These are phyloP conservation scores for Archegozetes longisetosus DNA, from an alignment of 1,140 invertebrate species.

Conservation along the genomic window DNA sequence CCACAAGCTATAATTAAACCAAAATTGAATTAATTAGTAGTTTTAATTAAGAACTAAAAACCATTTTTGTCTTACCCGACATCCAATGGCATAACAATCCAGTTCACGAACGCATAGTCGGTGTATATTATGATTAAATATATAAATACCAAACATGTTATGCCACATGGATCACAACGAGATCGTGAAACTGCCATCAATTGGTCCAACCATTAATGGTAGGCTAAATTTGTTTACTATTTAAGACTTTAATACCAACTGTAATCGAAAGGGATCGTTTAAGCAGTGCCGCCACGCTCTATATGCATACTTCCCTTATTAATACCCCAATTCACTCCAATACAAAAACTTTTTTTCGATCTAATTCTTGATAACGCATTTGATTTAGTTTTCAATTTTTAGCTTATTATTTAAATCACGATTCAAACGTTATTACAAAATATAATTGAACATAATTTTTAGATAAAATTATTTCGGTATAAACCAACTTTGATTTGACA, in stretches of 20 bases:
- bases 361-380: no score
- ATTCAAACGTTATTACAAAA: no score
- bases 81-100: neutral
- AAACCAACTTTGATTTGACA: no score
- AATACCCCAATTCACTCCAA: no score
- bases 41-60: neutral
- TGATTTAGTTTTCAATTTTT: no score
- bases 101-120: conserved; percentile 8
- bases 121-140: conserved; percentile 10
- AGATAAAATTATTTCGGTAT: no score
- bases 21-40: neutral
- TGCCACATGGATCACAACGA: conserved; percentile 15
- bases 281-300: neutral
- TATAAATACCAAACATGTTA: conserved; percentile 10
- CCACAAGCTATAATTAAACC: neutral
- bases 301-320: no score
- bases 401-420: no score
- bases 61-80: neutral
- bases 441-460: no score
- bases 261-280: neutral
- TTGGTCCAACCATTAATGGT: neutral
- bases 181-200: neutral
- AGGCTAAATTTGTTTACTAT: neutral
- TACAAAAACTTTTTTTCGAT: no score
- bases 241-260: neutral